Evolutionary conservation across 2,113 vertebrate genomes (phyloP), one percentile per base, ranked within the genome.

Genomic region (Pyrgilauda ruficollis): DNA sequence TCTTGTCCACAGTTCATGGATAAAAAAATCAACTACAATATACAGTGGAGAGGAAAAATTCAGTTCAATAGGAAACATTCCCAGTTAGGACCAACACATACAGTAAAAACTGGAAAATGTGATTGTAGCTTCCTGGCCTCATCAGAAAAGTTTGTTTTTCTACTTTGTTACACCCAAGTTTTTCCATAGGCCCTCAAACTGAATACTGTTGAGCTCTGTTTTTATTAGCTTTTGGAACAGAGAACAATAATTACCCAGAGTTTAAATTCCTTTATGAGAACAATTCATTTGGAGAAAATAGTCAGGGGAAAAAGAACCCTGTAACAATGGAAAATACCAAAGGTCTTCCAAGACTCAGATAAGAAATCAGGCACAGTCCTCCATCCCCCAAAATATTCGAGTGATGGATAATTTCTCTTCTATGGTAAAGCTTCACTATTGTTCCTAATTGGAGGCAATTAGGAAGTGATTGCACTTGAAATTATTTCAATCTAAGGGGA

Each of bases 21-120:
- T 67, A 59, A 81, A 87, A 87, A 92, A 87, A 64, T 4, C 15
- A 39, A 53, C 27, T 74, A 58, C 24, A 69, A 89, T 84, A 75
- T 77, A 91, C 91, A 85, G 59, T 2, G 58, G n/a, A 75, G 37
- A 59, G 44, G 64, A 79, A 93, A 93, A 95, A 80, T 24, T 69
- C 66, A 58, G 30, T 93, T 91, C 67, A 85, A 83, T 67, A 80
- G 81, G 77, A 93, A 95, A 79, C 20, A 50, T 87, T 97, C 56
- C 93, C 66, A 91, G 35, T 75, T 70, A 90, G 37, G 70, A 91
- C 39, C 73, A 78, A 70, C 59, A 93, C 69, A 85, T 75, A 59
- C 56, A 93, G 70, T 44, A 93, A 82, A 96, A 97, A 92, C 84
- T 97, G 96, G 97, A 97, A 98, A 98, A 97, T 93, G 61, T 97